A percentile compares a stretch with the other conserved stretches of the same genome.
phyloP scores from a whole-genome alignment of 1,140 invertebrate species.

The Drosophila saltans region DNA sequence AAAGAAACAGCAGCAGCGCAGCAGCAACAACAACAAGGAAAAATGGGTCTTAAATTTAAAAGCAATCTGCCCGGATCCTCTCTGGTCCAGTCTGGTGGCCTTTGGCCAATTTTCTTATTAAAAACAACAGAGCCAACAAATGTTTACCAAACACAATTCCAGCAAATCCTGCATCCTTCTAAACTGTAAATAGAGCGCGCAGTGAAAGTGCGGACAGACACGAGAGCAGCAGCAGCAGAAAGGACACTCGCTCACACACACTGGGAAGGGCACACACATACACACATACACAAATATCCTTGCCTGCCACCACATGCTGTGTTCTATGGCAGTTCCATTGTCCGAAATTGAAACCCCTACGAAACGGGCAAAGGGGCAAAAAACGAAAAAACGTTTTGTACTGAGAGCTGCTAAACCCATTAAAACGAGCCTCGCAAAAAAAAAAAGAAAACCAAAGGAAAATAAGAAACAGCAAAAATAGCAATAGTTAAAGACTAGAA shows the following conservation, averaged over 20 bases:
- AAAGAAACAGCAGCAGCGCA: too few relatives aligned
- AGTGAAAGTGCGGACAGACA: constrained; percentile 73
- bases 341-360: constrained; percentile 43
- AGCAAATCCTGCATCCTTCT: constrained; percentile 61
- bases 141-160: constrained; percentile 81
- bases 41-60: constrained; percentile 72
- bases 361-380: constrained; percentile 35
- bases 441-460: constrained; percentile 15
- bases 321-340: constrained; percentile 39
- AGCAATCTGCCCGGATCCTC: constrained; percentile 62
- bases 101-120: constrained; percentile 81
- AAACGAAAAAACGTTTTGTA: constrained; percentile 22
- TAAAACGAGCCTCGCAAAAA: constrained; percentile 64
- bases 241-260: constrained; percentile 49
- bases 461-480: background rate
- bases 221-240: constrained; percentile 14
- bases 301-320: constrained; percentile 71
- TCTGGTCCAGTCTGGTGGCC: constrained; percentile 48
- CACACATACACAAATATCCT: constrained; percentile 19
- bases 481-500: background rate
- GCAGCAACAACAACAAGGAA: constrained; percentile 13
- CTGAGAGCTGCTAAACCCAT: constrained; percentile 58
- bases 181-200: constrained; percentile 78
- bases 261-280: background rate
- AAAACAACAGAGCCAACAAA: constrained; percentile 78